Base-by-base conservation (phyloP, 2,888 invertebrate genomes). In the Campoplex capitator region DNA sequence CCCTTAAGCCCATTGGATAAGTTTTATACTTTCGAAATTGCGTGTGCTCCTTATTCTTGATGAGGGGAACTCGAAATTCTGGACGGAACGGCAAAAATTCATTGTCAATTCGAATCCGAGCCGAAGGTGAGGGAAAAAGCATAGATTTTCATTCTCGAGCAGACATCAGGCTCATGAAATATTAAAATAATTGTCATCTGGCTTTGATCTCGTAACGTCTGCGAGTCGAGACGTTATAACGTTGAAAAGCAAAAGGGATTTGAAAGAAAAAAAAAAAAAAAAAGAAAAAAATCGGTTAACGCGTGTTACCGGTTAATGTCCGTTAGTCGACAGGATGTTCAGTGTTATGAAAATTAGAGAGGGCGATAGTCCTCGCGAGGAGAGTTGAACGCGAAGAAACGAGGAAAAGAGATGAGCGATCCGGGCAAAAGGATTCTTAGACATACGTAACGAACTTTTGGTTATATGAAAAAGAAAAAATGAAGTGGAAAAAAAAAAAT, bases 311-410 rank as follows among this genome's bases (percentile, higher is more conserved):
- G 89, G 89, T 88, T 91, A 91, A 92, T 89, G 91, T 93, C 92
- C 94, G 93, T 94, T 94, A 94, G 94, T 93, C 93, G 94, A 91
- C 91, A 90, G 93, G 93, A 94, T 92, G 91, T 91, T 90, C 91
- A 91, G 88, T 93, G 94, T 93, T 92, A 93, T 94, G 92, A 93
- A 93, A 94, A 94, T 94, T 90, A 92, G 90, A 84, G 89, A 81
- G 78, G 83, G 90, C 54, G 67, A 84, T 82, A 48, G 80, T 82
- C 58, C 71, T 84, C 62, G 45, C 68, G 58, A 45, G 62, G 77
- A 70, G 76, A 65, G 42, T 42, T 48, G 13, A 48, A 51, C 11
- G 23, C 62, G 65, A 54, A 54, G 42, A 58, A 73, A 51, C 18
- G 51, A 82, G 28, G 13, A 51, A 48, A 48, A 45, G 67, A 42